Conservation (phyloP, 2,113 vertebrate genomes). For the Prionailurus viverrinus region DNA sequence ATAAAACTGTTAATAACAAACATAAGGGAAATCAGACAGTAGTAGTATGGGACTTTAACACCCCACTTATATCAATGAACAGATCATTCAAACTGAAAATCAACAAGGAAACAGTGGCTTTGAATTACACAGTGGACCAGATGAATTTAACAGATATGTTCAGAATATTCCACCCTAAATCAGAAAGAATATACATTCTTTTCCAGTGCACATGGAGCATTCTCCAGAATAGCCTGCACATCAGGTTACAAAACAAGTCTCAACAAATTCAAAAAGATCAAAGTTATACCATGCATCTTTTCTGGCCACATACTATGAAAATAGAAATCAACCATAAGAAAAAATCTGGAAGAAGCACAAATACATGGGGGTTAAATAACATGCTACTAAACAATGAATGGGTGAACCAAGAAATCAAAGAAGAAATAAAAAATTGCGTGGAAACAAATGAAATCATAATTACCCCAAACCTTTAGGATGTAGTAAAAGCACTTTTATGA, state of each 20-base stretch:
- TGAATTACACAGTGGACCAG: not conserved
- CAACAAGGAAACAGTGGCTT: not conserved
- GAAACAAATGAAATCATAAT: not conserved
- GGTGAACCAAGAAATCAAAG: not conserved
- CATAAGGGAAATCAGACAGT: not conserved
- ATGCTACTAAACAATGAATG: not conserved
- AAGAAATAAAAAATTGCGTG: not conserved
- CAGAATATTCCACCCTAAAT: not conserved
- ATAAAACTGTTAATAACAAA: not conserved
- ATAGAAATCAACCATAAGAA: not conserved
- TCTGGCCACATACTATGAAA: not conserved
- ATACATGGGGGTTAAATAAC: not conserved
- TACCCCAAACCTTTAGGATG: not conserved
- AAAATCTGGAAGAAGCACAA: not conserved
- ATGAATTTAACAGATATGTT: not conserved
- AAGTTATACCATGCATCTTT: not conserved
- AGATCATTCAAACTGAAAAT: not conserved
- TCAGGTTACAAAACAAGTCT: not conserved
- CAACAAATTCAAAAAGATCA: not conserved
- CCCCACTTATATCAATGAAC: not conserved
- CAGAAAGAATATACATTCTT: not conserved
- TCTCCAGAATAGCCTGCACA: not conserved
- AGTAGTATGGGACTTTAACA: not conserved
- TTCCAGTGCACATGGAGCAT: not conserved
- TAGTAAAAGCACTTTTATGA: not conserved